Base-by-base conservation (phyloP, 1,140 invertebrate genomes). In the Neodiprion lecontei region DNA sequence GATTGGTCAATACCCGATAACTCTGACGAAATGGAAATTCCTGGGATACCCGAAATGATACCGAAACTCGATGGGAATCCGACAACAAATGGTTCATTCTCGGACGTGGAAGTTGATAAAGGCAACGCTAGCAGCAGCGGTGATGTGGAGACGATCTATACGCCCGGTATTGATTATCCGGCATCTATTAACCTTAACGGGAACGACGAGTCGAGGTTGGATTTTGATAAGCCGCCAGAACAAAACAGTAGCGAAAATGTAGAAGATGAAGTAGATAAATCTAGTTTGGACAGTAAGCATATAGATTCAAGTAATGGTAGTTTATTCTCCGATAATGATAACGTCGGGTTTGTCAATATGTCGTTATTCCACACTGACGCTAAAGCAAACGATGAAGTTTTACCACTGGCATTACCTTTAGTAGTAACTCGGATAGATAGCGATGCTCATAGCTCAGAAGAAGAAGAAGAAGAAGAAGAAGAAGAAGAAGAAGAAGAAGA, bases 381-480 rank as follows among this genome's bases (percentile, higher is more conserved):
- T 14, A 47, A 69, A 23, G 21, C 21, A 12, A 69, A 21, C 21
- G 40, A 21, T 12, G 67, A 69, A 69, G 67, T 47, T 69, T 69
- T 69, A 14, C 67, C 67, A 5, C 4, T 69, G 11, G 67, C 67
- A 21, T 47, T 23, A 69, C 67, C 67, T 4, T 69, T 69, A 23
- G 67, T 69, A 21, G 67, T 69, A 17, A 69, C 11, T 23, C 67
- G 17, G 4, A 47, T 47, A 69, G 67, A 69, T 69, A 21, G 5
- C 17, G 67, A 69, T 14, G 14, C 40, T 65, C 12, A 17, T 14
- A 65, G 17, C 7, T 65, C 61, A 14, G 61, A 65, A 14, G 61
- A 65, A n/a, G 53, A 68, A 72, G 23, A 65, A 14, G 61, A 65
- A 14, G 61, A 65, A 14, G 61, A 65, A 14, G 61, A 65, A 14